phyloP scores from a whole-genome alignment of 2,888 invertebrate genomes.

The Cosmia pyralina region DNA sequence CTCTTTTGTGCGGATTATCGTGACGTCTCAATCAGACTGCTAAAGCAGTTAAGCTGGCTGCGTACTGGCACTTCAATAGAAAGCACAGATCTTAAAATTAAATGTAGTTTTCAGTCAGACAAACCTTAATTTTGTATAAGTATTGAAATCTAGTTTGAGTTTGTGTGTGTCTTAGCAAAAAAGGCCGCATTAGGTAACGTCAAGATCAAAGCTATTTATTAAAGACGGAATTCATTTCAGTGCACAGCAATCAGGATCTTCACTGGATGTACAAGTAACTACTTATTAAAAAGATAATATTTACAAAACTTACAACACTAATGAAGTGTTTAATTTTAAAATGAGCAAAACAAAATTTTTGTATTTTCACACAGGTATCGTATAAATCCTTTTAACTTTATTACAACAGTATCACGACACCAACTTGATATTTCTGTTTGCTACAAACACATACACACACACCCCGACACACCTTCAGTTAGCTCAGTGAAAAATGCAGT shows the following conservation, averaged over 20 bases:
- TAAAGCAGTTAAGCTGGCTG: too few species aligned
- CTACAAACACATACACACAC: background rate
- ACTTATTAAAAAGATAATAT: too few species aligned
- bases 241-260: too few species aligned
- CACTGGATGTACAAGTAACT: too few species aligned
- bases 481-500: slow-evolving; percentile 37
- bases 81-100: too few species aligned
- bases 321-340: background rate
- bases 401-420: slow-evolving; percentile 5
- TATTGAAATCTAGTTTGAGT: too few species aligned
- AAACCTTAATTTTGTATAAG: too few species aligned
- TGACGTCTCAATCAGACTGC: slow-evolving; percentile 44
- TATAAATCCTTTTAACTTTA: slow-evolving; percentile 1
- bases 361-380: background rate
- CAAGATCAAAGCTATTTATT: too few species aligned
- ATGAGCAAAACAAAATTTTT: background rate
- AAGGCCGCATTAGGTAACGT: too few species aligned
- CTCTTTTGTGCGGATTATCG: slow-evolving; percentile 39
- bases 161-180: too few species aligned
- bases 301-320: background rate
- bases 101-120: too few species aligned
- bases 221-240: background rate
- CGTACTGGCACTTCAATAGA: too few species aligned
- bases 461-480: background rate
- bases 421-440: slow-evolving; percentile 8